phyloP scores from a whole-genome alignment of 2,888 invertebrate genomes.

The Melieria picta region DNA sequence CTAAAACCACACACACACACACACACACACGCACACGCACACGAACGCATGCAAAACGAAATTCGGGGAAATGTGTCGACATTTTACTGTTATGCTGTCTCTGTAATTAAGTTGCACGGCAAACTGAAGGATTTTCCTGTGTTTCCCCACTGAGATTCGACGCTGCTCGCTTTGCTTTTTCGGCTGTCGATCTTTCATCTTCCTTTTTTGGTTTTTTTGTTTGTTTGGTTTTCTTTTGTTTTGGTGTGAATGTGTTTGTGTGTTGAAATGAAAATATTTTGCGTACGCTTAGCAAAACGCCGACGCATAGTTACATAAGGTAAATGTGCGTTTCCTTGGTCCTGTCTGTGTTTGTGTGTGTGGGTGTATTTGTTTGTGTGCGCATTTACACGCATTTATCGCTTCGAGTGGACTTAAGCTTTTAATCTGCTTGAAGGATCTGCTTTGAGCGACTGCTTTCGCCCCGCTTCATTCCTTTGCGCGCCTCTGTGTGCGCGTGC shows the following conservation, averaged over 20 bases:
- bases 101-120: conserved; percentile 6
- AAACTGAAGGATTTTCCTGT: conserved; percentile 2
- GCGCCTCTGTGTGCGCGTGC: not conserved
- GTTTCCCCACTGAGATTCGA: not conserved
- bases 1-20: too few relatives aligned
- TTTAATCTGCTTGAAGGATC: conserved; percentile 11
- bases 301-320: too few relatives aligned
- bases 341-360: conserved; percentile 6
- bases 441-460: not conserved
- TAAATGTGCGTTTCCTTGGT: too few relatives aligned
- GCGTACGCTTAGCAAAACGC: too few relatives aligned
- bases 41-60: too few relatives aligned
- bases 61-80: not conserved
- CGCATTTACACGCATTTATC: not conserved
- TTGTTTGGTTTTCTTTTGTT: conserved; percentile 1
- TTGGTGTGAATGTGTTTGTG: conserved; percentile 16
- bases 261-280: conserved; percentile 3
- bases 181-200: conserved; percentile 31
- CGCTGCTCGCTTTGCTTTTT: conserved; percentile 7
- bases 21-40: too few relatives aligned
- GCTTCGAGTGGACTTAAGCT: conserved; percentile 23
- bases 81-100: not conserved
- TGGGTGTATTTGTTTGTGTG: not conserved
- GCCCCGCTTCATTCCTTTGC: not conserved
- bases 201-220: conserved; percentile 38